Evolutionary conservation across 1,140 invertebrate genomes (phyloP), one percentile per base, ranked within the genome.

Genomic region (Neoseiulus cucumeris): DNA sequence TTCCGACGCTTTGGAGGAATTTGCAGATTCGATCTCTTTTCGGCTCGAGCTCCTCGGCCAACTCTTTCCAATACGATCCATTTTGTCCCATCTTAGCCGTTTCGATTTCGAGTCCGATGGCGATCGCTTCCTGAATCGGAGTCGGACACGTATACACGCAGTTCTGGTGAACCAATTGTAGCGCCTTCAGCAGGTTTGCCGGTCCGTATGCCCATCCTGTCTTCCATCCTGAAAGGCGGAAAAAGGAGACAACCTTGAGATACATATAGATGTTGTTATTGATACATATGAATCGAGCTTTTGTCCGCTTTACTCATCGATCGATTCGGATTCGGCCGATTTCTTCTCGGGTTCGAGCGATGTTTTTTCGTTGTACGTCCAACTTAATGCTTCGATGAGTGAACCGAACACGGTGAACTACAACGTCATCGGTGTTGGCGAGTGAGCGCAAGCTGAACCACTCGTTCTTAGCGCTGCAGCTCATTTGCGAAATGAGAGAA

Each of bases 171-270:
- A 96, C 83, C 65, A 88, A 81, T 75, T 87, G 84, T 22, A 92
- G 75, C 70, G 93, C 88, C 29, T 77, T 75, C 67, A 97, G 83
- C 2, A 96, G 77, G 70, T 83, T 76, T 6, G 81, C 80, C 1
- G 91, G 89, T 2, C 87, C 90, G 75, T 97, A 90, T 0, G 87
- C 87, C 94, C 95, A 98, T n/a, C 94, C 93, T 7, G 84, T 82
- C 14, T 64, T 44, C 39, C 64, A 69, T 22, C 59, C 25, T 67
- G 33, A n/a, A 33, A 59, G 33, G 28, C 4, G 14, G 28, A 6
- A 20, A 12, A n/a, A 44, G 12, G 12, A 44, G 42, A 44, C 45
- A 6, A 14, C 45, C n/a, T n/a, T n/a, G n/a, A n/a, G n/a, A n/a
- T n/a, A n/a, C n/a, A n/a, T n/a, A n/a, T n/a, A n/a, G n/a, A n/a